These are phyloP conservation scores for Tinea pellionella DNA, from an alignment of 2,888 invertebrate genomes.

Conservation along the genomic window DNA sequence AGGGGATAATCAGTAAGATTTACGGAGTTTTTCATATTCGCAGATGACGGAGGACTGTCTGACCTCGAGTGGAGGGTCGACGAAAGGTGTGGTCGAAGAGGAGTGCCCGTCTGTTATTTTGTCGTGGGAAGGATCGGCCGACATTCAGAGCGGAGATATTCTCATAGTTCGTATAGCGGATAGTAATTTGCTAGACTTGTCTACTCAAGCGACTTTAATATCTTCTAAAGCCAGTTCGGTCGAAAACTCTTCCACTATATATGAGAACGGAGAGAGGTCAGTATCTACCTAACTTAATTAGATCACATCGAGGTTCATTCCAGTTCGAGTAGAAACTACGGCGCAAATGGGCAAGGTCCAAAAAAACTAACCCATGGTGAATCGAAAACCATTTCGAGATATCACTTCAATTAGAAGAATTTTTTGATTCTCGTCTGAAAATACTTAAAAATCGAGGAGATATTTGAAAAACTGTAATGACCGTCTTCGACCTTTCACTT, in stretches of 20 bases:
- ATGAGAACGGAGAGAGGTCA: constrained; percentile 39
- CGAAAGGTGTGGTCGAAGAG: constrained; percentile 33
- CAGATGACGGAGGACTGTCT: constrained; percentile 57
- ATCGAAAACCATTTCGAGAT: no score
- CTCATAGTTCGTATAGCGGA: constrained; percentile 78
- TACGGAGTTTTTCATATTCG: constrained; percentile 13
- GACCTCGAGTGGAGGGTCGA: constrained; percentile 26
- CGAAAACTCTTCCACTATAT: constrained; percentile 22
- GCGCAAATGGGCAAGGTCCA: no score
- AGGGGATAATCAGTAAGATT: constrained; percentile 11
- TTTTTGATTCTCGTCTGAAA: no score
- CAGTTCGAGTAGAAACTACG: not conserved
- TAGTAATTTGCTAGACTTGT: constrained; percentile 59
- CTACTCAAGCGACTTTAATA: constrained; percentile 21
- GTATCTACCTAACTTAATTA: constrained; percentile 17
- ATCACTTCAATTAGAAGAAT: no score
- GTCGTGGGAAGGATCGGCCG: constrained; percentile 75
- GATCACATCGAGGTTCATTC: not conserved
- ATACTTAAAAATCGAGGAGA: no score
- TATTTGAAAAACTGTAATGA: no score
- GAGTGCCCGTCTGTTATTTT: constrained; percentile 70
- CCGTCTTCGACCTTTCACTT: no score
- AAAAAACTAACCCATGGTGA: no score
- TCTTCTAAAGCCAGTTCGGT: not conserved
- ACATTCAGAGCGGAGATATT: constrained; percentile 79